These are phyloP conservation scores for Pogonomyrmex barbatus DNA, from an alignment of 1,140 invertebrate genomes.

Conservation along the genomic window DNA sequence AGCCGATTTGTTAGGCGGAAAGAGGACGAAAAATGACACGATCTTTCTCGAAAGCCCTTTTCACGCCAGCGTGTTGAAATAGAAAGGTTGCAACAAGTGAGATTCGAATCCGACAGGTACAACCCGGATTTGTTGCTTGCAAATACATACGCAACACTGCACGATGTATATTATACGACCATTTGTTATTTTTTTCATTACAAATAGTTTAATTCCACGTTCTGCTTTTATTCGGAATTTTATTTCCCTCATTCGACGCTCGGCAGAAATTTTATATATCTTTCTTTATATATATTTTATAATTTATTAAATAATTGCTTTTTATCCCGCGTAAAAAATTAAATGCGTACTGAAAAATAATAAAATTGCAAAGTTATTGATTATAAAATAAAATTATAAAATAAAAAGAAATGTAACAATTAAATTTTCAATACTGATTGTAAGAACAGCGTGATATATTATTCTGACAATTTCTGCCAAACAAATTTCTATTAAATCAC, in stretches of 20 bases:
- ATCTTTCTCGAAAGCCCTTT: constrained; percentile 3
- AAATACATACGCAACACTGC: constrained; percentile 1
- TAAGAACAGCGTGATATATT: background rate
- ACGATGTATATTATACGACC: background rate
- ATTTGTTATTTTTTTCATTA: background rate
- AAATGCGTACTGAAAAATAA: background rate
- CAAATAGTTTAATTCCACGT: background rate
- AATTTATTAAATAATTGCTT: background rate
- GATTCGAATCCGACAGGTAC: constrained; percentile 27
- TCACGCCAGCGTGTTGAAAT: background rate
- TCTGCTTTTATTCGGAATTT: background rate
- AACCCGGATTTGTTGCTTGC: constrained; percentile 3
- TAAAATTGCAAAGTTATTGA: background rate
- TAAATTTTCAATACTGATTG: background rate
- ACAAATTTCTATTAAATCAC: background rate
- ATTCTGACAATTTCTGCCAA: background rate
- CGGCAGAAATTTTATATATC: background rate
- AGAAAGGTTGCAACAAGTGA: constrained; percentile 45
- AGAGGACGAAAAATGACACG: constrained; percentile 2
- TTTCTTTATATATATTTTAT: background rate
- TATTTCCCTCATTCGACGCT: background rate
- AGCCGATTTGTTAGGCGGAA: background rate
- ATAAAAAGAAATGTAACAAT: background rate
- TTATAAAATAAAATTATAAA: background rate
- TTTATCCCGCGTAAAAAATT: background rate